phyloP scores from a whole-genome alignment of 2,888 invertebrate species.

The Parochlus steinenii region DNA sequence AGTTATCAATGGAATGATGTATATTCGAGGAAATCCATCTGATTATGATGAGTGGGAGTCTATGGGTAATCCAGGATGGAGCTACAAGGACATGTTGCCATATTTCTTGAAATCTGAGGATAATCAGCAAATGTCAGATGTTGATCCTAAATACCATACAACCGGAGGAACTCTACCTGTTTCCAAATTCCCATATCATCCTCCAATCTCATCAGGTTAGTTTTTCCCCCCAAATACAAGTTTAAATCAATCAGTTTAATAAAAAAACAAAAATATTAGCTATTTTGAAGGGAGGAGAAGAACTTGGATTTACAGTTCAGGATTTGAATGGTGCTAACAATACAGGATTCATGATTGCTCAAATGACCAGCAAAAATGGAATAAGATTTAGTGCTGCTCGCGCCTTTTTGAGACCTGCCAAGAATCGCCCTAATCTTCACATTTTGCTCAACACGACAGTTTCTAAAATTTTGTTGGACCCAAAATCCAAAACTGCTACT shows the following conservation, averaged over 20 bases:
- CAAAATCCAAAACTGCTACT: constrained; percentile 51
- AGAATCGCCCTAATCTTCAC: constrained; percentile 59
- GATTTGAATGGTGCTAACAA: constrained; percentile 68
- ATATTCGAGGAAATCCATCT: constrained; percentile 70
- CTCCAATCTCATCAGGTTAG: constrained; percentile 61
- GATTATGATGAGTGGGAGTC: constrained; percentile 83
- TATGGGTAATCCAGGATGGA: constrained; percentile 77
- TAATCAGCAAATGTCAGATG: constrained; percentile 49
- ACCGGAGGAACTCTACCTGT: constrained; percentile 63
- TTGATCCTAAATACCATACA: constrained; percentile 62
- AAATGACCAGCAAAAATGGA: constrained; percentile 74
- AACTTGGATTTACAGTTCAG: constrained; percentile 54
- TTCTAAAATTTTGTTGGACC: constrained; percentile 57
- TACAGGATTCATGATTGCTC: constrained; percentile 75
- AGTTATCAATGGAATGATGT: constrained; percentile 93
- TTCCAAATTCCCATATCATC: constrained; percentile 70
- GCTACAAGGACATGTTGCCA: constrained; percentile 74
- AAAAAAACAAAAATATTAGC: too few species aligned
- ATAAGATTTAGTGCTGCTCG: constrained; percentile 67
- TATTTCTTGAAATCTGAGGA: constrained; percentile 80
- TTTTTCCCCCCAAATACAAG: too few species aligned
- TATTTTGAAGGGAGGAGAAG: constrained; percentile 59
- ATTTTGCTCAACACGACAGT: constrained; percentile 71
- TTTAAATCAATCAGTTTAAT: too few species aligned
- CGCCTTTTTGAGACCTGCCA: constrained; percentile 67